Base-by-base conservation (phyloP, 2,888 invertebrate genomes). In the Tanytarsus gracilentus region DNA sequence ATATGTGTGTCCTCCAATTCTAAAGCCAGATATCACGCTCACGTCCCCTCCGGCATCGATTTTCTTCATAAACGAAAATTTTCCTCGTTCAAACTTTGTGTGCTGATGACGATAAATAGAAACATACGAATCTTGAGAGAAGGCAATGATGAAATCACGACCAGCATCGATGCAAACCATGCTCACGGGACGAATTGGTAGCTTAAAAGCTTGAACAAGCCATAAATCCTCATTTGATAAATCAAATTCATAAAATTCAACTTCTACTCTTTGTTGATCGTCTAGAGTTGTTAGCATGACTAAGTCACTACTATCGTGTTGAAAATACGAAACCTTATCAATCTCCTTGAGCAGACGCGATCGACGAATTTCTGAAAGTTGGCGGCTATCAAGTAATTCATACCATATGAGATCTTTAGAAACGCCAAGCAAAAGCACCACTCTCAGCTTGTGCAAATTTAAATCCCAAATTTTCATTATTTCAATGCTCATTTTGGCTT, bases 1-100 rank as follows among this genome's bases (percentile, higher is more conserved):
- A 61, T 74, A 74, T 5, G 68, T 69, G 60, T 67, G 69, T 1
- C 74, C 72, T 7, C 71, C 72, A 71, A 75, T 74, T 64, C 71
- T 68, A 49, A 74, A 74, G 6, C 66, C 69, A 0, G 69, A 64
- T 7, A 74, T 64, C 1, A 67, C 65, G 7, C 64, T 63, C 4
- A 72, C 66, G n/a, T 66, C 66, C n/a, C n/a, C n/a, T n/a, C 67
- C 67, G 1, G 73, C 68, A 8, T 66, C 64, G 4, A 69, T 61
- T 23, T 51, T 16, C 29, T 52, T 61, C 16, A 52, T 16, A 2
- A 25, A 26, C 9, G 16, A 25, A 26, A 44, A 53, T 48, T 51
- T 7, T 67, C 66, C 8, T 52, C 7, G 8, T n/a, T 23, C 9
- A 16, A n/a, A 4, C 67, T 64, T 27, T 2, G 48, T 27, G n/a